Evolutionary conservation across 2,797 vertebrate genomes (phyloP).

Genomic region (Catamblyrhynchus diadema): DNA sequence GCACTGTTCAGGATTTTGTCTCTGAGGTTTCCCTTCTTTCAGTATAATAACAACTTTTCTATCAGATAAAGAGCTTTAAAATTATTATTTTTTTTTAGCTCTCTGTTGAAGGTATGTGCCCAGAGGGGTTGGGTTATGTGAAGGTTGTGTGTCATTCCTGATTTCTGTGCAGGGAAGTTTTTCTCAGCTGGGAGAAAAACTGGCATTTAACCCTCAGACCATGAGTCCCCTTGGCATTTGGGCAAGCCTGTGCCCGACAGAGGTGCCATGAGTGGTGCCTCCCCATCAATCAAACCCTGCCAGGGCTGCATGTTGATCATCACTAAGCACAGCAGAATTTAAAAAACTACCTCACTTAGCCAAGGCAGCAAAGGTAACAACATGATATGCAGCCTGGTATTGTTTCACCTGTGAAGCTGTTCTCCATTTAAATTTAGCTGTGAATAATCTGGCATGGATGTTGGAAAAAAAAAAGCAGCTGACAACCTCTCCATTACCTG

Average conservation of each 20-base stretch:
- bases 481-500: conserved; percentile 46
- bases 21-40: background rate
- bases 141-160: background rate
- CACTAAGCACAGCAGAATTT: conserved; percentile 20
- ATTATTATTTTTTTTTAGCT: background rate
- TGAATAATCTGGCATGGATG: conserved; percentile 64
- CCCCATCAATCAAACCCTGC: background rate
- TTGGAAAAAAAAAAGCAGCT: conserved; percentile 29
- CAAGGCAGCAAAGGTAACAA: background rate
- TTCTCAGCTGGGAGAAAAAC: background rate
- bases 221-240: background rate
- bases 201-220: background rate
- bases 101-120: conserved; percentile 31
- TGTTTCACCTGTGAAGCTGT: conserved; percentile 57
- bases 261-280: background rate
- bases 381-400: conserved; percentile 19
- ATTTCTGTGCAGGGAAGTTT: background rate
- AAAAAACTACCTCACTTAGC: background rate
- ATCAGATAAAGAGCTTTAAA: conserved; percentile 36
- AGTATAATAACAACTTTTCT: conserved; percentile 16
- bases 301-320: background rate
- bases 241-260: background rate
- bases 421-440: conserved; percentile 58
- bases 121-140: background rate
- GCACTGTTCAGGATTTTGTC: background rate